Base-by-base conservation (phyloP, 1,140 invertebrate genomes). In the Trachymyrmex septentrionalis region DNA sequence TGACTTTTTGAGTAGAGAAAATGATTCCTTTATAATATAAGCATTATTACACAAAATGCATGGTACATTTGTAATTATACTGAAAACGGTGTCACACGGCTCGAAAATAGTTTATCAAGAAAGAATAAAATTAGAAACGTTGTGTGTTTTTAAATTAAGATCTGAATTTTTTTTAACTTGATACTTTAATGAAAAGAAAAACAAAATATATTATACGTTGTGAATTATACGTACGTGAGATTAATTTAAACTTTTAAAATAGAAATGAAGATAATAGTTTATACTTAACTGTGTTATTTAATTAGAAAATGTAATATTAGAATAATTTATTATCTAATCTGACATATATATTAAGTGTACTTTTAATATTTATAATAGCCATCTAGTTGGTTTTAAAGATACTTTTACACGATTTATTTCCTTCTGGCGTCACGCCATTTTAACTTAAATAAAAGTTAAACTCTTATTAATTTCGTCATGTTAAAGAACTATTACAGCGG, bases 391-490 rank as follows among this genome's bases (percentile, higher is more conserved):
- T 30, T 16, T 69, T 44, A 59, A 48, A 71, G 27, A 30, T 24
- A 4, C 14, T 34, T 84, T 63, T 61, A n/a, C 10, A 48, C 2
- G 21, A 34, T 61, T 24, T 1, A 44, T 44, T 7, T 24, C 12
- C 34, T 81, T 38, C 27, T 44, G 38, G n/a, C 14, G 9, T 69
- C 10, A 81, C n/a, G 30, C 30, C 10, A 38, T 69, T n/a, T 6
- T 61, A 24, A 6, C 69, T 48, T 21, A 48, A 30, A 44, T 2
- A 34, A 63, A 73, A 75, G 38, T 82, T 72, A 16, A 63, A 50
- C 24, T 14, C 19, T 84, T n/a, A 21, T 75, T 84, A 84, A 84
- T 84, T 75, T 27, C 38, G 34, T 50, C 24, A 30, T 50, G 71
- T 63, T 75, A 48, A 73, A 34, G 21, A 59, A 67, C 14, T 34